A percentile compares a stretch with the other conserved stretches of the same genome.
phyloP scores from a whole-genome alignment of 2,888 invertebrate species.

The Aphidius colemani region DNA sequence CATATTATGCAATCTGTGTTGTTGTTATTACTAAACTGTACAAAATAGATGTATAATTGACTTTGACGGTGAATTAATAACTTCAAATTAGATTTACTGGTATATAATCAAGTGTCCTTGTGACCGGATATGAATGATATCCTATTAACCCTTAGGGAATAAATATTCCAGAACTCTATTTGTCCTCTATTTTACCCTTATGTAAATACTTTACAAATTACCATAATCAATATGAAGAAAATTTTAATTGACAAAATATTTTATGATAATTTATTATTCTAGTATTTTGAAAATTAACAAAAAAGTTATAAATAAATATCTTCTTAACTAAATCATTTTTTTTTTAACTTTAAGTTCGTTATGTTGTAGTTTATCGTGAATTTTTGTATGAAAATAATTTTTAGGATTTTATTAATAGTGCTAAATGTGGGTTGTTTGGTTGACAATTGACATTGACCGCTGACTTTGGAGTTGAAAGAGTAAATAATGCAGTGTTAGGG shows the following conservation, averaged over 20 bases:
- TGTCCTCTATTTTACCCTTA: too few species aligned
- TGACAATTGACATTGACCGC: slow-evolving; percentile 17
- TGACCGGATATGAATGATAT: slow-evolving; percentile 28
- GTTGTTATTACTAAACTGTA: too few species aligned
- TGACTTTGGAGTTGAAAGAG: slow-evolving; percentile 10
- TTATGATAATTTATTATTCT: too few species aligned
- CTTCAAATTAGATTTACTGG: slow-evolving; percentile 26
- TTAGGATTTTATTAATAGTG: neutral
- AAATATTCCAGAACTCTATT: slow-evolving; percentile 32
- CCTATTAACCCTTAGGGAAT: slow-evolving; percentile 21
- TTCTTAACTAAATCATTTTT: too few species aligned
- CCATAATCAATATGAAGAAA: too few species aligned
- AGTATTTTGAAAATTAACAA: too few species aligned
- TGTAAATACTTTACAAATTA: too few species aligned
- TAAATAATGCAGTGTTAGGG: slow-evolving; percentile 2
- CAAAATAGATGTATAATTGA: slow-evolving; percentile 4
- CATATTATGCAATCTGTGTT: too few species aligned
- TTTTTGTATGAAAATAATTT: slow-evolving; percentile 44
- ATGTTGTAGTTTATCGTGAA: too few species aligned
- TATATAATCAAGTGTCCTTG: slow-evolving; percentile 22
- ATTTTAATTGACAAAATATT: too few species aligned
- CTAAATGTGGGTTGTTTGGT: slow-evolving; percentile 5
- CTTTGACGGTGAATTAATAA: slow-evolving; percentile 28
- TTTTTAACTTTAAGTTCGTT: too few species aligned
- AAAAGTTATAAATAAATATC: too few species aligned